These are phyloP conservation scores for Cylas formicarius DNA, from an alignment of 1,140 invertebrate genomes.

Conservation along the genomic window DNA sequence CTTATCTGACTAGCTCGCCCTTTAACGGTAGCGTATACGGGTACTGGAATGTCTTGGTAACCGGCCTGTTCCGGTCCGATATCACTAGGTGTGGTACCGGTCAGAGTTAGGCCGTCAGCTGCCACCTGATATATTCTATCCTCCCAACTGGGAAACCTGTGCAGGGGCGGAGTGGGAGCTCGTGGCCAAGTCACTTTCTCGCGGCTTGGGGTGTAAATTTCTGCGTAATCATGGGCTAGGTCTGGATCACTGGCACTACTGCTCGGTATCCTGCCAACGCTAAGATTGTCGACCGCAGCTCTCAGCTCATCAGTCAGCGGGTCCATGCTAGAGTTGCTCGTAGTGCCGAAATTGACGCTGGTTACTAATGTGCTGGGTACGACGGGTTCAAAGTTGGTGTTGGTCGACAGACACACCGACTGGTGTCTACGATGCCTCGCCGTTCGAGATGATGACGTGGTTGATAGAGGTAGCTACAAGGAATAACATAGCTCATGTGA, in stretches of 20 bases:
- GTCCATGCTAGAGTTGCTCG: conserved; percentile 44
- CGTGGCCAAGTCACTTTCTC: conserved; percentile 56
- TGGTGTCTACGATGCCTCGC: conserved; percentile 51
- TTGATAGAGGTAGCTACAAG: conserved; percentile 17
- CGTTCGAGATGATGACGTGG: conserved; percentile 23
- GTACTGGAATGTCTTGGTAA: conserved; percentile 81
- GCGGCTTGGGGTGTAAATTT: conserved; percentile 87
- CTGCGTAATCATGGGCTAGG: conserved; percentile 81
- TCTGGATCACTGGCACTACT: conserved; percentile 56
- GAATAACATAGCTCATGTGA: too few relatives aligned
- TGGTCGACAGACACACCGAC: conserved; percentile 42
- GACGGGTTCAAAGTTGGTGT: conserved; percentile 37
- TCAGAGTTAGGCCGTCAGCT: conserved; percentile 67
- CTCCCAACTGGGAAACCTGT: conserved; percentile 85
- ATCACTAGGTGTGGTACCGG: conserved; percentile 41
- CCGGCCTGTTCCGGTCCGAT: conserved; percentile 51
- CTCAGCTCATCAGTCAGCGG: conserved; percentile 47
- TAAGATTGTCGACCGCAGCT: conserved; percentile 48
- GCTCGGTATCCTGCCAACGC: conserved; percentile 43
- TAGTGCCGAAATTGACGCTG: conserved; percentile 33
- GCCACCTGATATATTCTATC: conserved; percentile 88
- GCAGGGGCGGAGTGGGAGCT: conserved; percentile 81
- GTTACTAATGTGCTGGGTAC: conserved; percentile 43
- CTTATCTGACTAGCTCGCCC: conserved; percentile 91
- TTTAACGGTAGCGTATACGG: conserved; percentile 93